These are phyloP conservation scores for Drosophila pseudotakahashii DNA, from an alignment of 2,888 invertebrate species.

Conservation along the genomic window DNA sequence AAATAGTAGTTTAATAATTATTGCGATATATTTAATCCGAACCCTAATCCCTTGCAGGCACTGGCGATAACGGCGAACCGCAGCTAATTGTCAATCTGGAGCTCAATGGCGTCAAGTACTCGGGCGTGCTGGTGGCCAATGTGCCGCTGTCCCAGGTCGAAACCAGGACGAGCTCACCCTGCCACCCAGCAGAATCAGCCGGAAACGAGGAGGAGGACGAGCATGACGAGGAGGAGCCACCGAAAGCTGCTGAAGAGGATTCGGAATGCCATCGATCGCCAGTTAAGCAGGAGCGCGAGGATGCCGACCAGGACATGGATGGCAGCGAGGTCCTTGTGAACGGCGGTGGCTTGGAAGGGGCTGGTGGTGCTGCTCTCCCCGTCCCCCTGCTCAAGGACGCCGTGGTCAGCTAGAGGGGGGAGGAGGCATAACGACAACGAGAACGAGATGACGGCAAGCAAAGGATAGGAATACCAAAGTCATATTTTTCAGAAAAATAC, in stretches of 20 bases:
- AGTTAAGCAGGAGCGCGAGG: slow-evolving; percentile 26
- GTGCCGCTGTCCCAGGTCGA: slow-evolving; percentile 46
- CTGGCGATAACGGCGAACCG: slow-evolving; percentile 92
- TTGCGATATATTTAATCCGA: neutral
- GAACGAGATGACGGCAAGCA: slow-evolving; percentile 8
- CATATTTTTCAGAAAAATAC: slow-evolving; percentile 79
- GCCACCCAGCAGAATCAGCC: slow-evolving; percentile 1
- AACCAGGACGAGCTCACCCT: slow-evolving; percentile 16
- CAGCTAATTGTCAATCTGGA: slow-evolving; percentile 98
- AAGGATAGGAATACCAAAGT: slow-evolving; percentile 72
- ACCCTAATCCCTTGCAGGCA: slow-evolving; percentile 86
- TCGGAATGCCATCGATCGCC: slow-evolving; percentile 30
- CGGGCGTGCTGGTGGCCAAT: slow-evolving; percentile 94
- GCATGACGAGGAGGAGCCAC: slow-evolving; percentile 19
- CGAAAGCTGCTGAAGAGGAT: slow-evolving; percentile 15
- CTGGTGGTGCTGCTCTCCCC: slow-evolving; percentile 10
- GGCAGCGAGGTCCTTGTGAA: slow-evolving; percentile 26
- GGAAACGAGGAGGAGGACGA: slow-evolving; percentile 10
- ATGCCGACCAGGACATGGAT: slow-evolving; percentile 29
- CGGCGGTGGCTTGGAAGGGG: slow-evolving; percentile 34
- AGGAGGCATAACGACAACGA: slow-evolving; percentile 40
- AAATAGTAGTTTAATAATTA: too few species aligned
- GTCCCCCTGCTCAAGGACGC: slow-evolving; percentile 59
- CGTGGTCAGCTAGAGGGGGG: slow-evolving; percentile 55
- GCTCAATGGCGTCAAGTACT: slow-evolving; percentile 97